phyloP scores from a whole-genome alignment of 2,888 invertebrate genomes.

The Ophion obscuratus region DNA sequence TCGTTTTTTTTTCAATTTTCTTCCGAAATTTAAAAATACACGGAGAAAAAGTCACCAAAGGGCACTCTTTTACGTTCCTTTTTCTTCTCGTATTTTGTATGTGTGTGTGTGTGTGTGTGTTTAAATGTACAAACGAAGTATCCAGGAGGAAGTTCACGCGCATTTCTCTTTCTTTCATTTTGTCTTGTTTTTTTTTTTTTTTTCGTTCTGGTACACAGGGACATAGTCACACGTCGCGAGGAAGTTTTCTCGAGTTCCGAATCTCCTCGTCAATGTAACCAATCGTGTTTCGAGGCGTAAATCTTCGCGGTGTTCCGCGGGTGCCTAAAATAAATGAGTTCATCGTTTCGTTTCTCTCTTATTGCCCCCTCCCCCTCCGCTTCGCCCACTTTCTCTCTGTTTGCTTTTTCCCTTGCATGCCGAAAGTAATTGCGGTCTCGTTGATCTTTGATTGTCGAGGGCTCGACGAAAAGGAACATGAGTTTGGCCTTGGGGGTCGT shows the following conservation, averaged over 20 bases:
- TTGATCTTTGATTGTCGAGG: conserved; percentile 18
- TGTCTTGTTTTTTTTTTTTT: conserved; percentile 28
- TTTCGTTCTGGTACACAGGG: conserved; percentile 40
- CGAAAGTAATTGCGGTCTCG: conserved; percentile 23
- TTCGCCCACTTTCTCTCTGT: not conserved
- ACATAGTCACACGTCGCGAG: conserved; percentile 61
- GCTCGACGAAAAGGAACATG: not conserved
- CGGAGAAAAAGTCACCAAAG: conserved; percentile 41
- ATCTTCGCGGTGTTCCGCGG: conserved; percentile 62
- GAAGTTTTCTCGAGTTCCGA: conserved; percentile 61
- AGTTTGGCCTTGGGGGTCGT: not conserved
- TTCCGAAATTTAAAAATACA: conserved; percentile 40
- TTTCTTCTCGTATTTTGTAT: conserved; percentile 15
- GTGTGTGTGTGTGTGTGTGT: conserved; percentile 25
- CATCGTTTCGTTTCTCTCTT: conserved; percentile 40
- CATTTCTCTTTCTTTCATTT: conserved; percentile 33
- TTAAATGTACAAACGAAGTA: conserved; percentile 22
- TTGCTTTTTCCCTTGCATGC: conserved; percentile 28
- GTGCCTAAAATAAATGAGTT: conserved; percentile 65
- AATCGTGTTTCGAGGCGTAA: conserved; percentile 58
- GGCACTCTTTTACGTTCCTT: conserved; percentile 24
- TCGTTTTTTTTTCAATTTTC: not conserved
- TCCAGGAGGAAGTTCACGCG: conserved; percentile 27
- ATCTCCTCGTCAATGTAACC: conserved; percentile 60
- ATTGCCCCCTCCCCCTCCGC: not conserved